A percentile compares a stretch with the other conserved stretches of the same genome.
Conservation (phyloP, 2,888 invertebrate genomes). For the Brachyptera putata region DNA sequence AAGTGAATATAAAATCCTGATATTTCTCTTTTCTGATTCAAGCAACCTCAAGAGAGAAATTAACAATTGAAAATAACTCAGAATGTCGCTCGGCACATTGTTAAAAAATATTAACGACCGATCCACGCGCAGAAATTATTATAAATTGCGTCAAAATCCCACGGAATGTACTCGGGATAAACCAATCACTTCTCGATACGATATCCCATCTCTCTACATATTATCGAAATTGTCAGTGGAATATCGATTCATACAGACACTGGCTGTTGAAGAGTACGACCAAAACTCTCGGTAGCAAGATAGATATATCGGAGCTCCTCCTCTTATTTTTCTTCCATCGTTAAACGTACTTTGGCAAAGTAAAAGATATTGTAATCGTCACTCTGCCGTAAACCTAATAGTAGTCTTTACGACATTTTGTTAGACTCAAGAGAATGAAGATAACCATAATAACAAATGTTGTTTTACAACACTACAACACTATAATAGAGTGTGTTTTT, state of each 20-base stretch:
- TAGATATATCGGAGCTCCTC: background rate
- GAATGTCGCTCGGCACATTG: too few species aligned
- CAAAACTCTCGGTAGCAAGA: background rate
- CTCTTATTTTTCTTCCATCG: background rate
- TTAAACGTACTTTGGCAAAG: background rate
- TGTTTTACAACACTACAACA: too few species aligned
- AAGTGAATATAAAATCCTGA: too few species aligned
- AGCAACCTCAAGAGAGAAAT: too few species aligned
- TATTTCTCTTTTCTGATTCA: too few species aligned
- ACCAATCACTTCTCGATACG: constrained; percentile 19
- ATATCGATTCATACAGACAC: background rate
- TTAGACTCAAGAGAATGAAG: too few species aligned
- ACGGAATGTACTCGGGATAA: constrained; percentile 4
- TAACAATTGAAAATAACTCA: too few species aligned
- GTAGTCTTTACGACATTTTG: too few species aligned
- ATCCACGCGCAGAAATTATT: background rate
- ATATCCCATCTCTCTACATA: constrained; percentile 9
- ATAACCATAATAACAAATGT: too few species aligned
- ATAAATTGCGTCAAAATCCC: constrained; percentile 8
- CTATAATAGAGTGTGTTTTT: too few species aligned
- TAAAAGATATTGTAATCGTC: constrained; percentile 4
- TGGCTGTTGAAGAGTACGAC: background rate
- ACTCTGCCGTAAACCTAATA: background rate
- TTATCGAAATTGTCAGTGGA: constrained; percentile 17
- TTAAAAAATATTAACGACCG: too few species aligned